Evolutionary conservation across 1,140 invertebrate species (phyloP).

Genomic region (Trypoxylus dichotomus): DNA sequence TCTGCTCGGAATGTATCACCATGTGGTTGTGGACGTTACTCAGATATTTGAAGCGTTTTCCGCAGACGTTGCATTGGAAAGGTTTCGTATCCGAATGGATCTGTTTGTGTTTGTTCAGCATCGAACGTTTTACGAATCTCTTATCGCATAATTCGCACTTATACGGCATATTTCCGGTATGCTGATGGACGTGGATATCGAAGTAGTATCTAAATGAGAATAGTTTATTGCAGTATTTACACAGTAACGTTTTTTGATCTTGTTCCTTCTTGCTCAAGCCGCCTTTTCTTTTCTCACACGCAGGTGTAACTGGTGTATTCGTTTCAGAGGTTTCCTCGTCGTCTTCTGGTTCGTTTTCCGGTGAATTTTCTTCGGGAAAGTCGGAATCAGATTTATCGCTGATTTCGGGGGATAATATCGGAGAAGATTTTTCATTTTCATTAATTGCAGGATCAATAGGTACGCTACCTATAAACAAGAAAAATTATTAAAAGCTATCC

Average conservation of each 20-base stretch:
- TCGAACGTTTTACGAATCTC: not conserved
- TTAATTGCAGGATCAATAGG: not conserved
- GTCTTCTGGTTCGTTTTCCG: not conserved
- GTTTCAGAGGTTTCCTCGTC: not conserved
- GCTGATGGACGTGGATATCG: constrained; percentile 14
- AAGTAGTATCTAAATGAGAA: not conserved
- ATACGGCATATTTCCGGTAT: not conserved
- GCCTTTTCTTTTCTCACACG: not conserved
- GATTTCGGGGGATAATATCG: not conserved
- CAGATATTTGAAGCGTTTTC: constrained; percentile 4
- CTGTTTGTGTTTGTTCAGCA: constrained; percentile 11
- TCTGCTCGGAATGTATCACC: not conserved
- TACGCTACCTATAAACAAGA: not conserved
- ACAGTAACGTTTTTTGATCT: constrained; percentile 9
- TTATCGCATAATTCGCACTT: constrained; percentile 8
- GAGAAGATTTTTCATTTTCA: not conserved
- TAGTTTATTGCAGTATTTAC: constrained; percentile 8
- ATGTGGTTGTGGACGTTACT: not conserved
- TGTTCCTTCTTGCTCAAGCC: constrained; percentile 7
- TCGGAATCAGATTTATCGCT: not conserved
- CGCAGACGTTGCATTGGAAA: not conserved
- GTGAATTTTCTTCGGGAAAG: not conserved
- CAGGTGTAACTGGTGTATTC: not conserved
- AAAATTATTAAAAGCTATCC: not conserved
- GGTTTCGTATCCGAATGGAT: constrained; percentile 6